phyloP scores from a whole-genome alignment of 2,888 invertebrate genomes.

The Zootermopsis nevadensis region DNA sequence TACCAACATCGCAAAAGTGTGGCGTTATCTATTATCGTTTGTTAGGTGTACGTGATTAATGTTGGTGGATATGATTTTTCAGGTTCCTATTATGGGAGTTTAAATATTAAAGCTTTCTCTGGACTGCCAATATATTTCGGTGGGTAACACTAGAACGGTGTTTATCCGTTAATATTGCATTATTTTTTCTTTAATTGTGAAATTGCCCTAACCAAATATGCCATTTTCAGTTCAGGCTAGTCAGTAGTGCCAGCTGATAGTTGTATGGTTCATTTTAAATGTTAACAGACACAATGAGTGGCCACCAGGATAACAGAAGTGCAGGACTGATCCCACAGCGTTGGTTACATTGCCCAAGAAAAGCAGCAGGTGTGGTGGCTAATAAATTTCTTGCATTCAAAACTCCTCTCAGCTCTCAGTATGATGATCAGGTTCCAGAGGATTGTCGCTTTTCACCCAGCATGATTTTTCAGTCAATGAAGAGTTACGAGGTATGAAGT shows the following conservation, averaged over 20 bases:
- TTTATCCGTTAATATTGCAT: too few species aligned
- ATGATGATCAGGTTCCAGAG: constrained; percentile 86
- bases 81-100: not conserved
- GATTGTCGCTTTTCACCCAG: constrained; percentile 86
- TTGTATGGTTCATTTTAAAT: not conserved
- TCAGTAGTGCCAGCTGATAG: not conserved
- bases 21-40: too few species aligned
- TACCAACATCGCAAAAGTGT: too few species aligned
- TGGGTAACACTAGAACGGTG: too few species aligned
- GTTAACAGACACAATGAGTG: constrained; percentile 24
- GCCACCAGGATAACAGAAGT: constrained; percentile 27
- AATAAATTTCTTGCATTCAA: constrained; percentile 94
- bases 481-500: constrained; percentile 75
- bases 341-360: constrained; percentile 90
- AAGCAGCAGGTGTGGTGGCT: constrained; percentile 76
- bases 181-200: not conserved
- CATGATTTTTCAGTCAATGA: constrained; percentile 86
- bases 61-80: not conserved
- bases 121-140: not conserved
- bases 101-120: not conserved
- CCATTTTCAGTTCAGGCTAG: not conserved
- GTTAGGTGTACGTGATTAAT: not conserved
- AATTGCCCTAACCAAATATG: not conserved
- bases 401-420: constrained; percentile 87
- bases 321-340: constrained; percentile 83